A percentile compares a stretch with the other conserved stretches of the same genome.
phyloP scores from a whole-genome alignment of 1,140 invertebrate genomes.

The Sweltsa coloradensis region DNA sequence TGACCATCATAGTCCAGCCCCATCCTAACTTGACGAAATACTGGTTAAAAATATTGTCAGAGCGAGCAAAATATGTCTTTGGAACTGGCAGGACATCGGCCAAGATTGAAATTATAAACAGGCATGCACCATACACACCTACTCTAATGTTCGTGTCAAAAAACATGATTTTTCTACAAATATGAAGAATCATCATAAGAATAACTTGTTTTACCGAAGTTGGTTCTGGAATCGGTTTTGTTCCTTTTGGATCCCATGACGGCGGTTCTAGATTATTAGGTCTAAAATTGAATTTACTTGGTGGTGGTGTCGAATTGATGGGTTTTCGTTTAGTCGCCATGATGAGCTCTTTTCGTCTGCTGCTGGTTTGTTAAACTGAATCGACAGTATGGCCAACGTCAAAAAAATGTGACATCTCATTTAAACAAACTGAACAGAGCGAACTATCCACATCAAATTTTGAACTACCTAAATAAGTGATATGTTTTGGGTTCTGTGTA shows the following conservation, averaged over 20 bases:
- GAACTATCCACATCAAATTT: no score
- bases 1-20: constrained; percentile 77
- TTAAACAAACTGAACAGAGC: no score
- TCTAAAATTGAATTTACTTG: constrained; percentile 37
- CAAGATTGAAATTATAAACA: constrained; percentile 74
- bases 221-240: constrained; percentile 65
- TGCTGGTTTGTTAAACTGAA: no score
- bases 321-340: constrained; percentile 10
- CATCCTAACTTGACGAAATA: constrained; percentile 93
- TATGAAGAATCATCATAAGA: constrained; percentile 67
- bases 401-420: no score
- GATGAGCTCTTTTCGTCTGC: no score
- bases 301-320: constrained; percentile 16
- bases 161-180: constrained; percentile 77
- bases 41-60: constrained; percentile 77
- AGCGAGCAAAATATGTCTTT: constrained; percentile 73
- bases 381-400: no score
- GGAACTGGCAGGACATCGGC: constrained; percentile 72
- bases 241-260: constrained; percentile 39
- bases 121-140: constrained; percentile 61
- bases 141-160: constrained; percentile 78
- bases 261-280: constrained; percentile 30
- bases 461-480: no score
- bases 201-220: constrained; percentile 69
- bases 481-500: no score